Conservation (phyloP, 1,140 invertebrate species). For the Euwallacea fornicatus region DNA sequence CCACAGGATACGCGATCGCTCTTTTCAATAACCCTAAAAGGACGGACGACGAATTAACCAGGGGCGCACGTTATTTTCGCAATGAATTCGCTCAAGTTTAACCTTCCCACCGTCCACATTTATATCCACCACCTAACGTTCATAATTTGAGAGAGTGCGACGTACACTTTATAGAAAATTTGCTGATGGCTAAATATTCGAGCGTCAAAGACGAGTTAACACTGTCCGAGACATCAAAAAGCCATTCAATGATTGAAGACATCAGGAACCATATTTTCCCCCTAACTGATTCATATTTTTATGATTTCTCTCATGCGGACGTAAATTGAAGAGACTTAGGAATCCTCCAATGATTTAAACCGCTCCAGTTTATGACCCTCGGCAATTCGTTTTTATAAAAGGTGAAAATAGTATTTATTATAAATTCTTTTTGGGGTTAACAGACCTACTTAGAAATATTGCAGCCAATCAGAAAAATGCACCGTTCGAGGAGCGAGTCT, state of each 20-base stretch:
- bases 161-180: too few relatives aligned
- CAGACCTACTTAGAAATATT: too few relatives aligned
- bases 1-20: constrained; percentile 48
- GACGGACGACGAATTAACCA: constrained; percentile 30
- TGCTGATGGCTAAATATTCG: too few relatives aligned
- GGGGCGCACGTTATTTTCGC: constrained; percentile 4
- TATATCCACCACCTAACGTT: background rate
- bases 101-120: background rate
- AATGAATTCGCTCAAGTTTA: background rate
- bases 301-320: constrained; percentile 29
- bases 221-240: constrained; percentile 2
- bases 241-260: constrained; percentile 24
- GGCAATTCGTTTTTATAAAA: background rate
- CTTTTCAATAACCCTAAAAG: constrained; percentile 53
- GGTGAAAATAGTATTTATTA: background rate
- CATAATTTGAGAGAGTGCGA: too few relatives aligned
- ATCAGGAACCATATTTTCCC: constrained; percentile 24
- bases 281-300: constrained; percentile 34
- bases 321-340: constrained; percentile 25
- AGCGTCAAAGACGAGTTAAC: background rate
- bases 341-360: constrained; percentile 35
- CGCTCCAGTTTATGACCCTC: constrained; percentile 14
- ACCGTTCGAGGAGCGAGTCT: background rate
- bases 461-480: background rate
- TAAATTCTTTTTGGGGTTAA: too few relatives aligned